Conservation (phyloP, 2,888 invertebrate species). For the Apotomis turbidana region DNA sequence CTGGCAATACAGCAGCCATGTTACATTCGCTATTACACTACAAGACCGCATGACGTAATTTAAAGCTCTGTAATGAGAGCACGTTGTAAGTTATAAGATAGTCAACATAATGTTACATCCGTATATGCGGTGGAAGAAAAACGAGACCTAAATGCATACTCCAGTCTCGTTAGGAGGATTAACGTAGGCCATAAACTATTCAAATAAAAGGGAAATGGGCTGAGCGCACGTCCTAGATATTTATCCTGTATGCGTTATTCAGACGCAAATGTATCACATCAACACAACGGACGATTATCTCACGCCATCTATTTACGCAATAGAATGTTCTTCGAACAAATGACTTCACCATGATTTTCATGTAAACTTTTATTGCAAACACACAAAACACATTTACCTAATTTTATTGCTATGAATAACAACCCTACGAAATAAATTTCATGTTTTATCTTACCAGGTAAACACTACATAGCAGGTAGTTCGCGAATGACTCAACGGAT, state of each 20-base stretch:
- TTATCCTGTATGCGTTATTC: no score
- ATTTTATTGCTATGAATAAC: conserved; percentile 35
- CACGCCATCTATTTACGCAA: conserved; percentile 19
- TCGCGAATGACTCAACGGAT: conserved; percentile 6
- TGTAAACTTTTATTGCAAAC: conserved; percentile 9
- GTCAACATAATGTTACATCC: no score
- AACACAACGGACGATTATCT: conserved; percentile 19
- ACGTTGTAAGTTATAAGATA: neutral
- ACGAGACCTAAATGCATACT: no score
- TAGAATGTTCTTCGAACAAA: conserved; percentile 13
- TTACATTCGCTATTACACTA: no score
- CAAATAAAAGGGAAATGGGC: no score
- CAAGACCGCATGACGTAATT: no score
- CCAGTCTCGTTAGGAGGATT: no score
- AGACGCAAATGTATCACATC: neutral
- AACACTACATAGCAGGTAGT: conserved; percentile 21
- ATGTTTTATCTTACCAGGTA: conserved; percentile 28
- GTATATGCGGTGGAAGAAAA: no score
- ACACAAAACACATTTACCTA: neutral
- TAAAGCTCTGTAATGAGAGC: no score
- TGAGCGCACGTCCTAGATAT: no score
- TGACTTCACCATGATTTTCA: conserved; percentile 25
- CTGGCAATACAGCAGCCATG: no score
- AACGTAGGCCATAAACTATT: no score
- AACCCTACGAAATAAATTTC: conserved; percentile 1